Evolutionary conservation across 2,888 invertebrate species (phyloP).

Genomic region (Hydraecia micacea): DNA sequence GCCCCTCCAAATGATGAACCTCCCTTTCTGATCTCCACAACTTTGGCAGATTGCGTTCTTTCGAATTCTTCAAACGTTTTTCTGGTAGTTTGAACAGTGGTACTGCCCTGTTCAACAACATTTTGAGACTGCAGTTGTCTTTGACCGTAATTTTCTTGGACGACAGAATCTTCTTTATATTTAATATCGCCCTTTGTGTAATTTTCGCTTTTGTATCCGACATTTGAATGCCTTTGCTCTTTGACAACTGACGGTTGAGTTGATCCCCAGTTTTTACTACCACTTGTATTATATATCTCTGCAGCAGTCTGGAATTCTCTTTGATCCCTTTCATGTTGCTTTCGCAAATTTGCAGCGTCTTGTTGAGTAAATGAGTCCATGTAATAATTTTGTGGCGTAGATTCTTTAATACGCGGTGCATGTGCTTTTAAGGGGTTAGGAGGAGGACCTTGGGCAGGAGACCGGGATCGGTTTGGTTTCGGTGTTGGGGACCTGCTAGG

Average conservation of each 20-base stretch:
- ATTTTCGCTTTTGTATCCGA: constrained; percentile 87
- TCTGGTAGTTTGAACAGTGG: constrained; percentile 91
- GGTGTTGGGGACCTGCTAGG: constrained; percentile 92
- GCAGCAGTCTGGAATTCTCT: constrained; percentile 81
- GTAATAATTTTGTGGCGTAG: constrained; percentile 80
- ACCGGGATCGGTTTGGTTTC: constrained; percentile 90
- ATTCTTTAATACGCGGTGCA: constrained; percentile 91
- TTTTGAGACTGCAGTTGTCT: constrained; percentile 87
- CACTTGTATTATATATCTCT: constrained; percentile 77
- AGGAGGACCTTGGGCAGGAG: constrained; percentile 93
- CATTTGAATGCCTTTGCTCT: constrained; percentile 87
- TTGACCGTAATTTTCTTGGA: constrained; percentile 84
- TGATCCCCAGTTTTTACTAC: constrained; percentile 77
- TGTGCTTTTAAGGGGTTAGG: constrained; percentile 92
- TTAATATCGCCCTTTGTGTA: constrained; percentile 83
- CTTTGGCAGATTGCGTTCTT: constrained; percentile 91
- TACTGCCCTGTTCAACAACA: constrained; percentile 88
- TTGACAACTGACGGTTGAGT: constrained; percentile 86
- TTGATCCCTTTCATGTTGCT: constrained; percentile 87
- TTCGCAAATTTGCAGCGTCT: constrained; percentile 80
- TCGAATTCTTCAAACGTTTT: constrained; percentile 93
- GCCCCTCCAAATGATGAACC: constrained; percentile 78
- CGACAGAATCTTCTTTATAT: constrained; percentile 82
- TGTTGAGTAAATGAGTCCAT: constrained; percentile 78
- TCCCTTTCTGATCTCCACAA: constrained; percentile 91